A percentile compares a stretch with the other conserved stretches of the same genome.
Conservation (phyloP, 2,888 invertebrate species). For the Eristalis pertinax region DNA sequence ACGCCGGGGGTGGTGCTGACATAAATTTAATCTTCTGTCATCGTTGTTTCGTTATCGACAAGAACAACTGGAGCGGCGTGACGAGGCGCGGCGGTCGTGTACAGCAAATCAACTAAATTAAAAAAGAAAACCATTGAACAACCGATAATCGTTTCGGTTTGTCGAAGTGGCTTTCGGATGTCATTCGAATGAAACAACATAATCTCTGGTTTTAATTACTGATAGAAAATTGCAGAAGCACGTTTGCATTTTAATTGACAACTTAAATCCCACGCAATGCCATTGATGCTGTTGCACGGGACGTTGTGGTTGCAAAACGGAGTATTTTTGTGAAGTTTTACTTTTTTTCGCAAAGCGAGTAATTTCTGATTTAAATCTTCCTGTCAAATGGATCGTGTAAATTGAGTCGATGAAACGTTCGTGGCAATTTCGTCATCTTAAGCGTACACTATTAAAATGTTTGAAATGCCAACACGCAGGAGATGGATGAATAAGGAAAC, state of each 20-base stretch:
- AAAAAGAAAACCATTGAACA: not conserved
- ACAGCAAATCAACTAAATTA: not conserved
- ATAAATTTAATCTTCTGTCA: not conserved
- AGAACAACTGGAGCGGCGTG: too few relatives aligned
- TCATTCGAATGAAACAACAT: not conserved
- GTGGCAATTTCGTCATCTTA: too few relatives aligned
- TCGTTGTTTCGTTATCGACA: not conserved
- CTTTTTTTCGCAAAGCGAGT: too few relatives aligned
- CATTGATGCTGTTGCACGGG: not conserved
- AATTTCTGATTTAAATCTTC: too few relatives aligned
- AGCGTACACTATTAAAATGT: too few relatives aligned
- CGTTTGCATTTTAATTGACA: not conserved
- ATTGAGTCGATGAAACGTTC: too few relatives aligned
- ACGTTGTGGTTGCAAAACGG: too few relatives aligned
- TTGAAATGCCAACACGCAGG: too few relatives aligned
- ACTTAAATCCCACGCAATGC: not conserved
- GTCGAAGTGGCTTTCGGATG: slow-evolving; percentile 5
- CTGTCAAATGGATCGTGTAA: too few relatives aligned
- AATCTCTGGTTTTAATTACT: not conserved
- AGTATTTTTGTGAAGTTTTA: too few relatives aligned
- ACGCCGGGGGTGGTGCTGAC: not conserved
- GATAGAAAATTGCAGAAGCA: not conserved
- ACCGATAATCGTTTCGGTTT: not conserved
- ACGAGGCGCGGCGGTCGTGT: too few relatives aligned
- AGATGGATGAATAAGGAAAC: too few relatives aligned